Base-by-base conservation (phyloP, 30 jellyfish, hydroid and myxozoan genomes). In the Pseudorhiza aurosa region DNA sequence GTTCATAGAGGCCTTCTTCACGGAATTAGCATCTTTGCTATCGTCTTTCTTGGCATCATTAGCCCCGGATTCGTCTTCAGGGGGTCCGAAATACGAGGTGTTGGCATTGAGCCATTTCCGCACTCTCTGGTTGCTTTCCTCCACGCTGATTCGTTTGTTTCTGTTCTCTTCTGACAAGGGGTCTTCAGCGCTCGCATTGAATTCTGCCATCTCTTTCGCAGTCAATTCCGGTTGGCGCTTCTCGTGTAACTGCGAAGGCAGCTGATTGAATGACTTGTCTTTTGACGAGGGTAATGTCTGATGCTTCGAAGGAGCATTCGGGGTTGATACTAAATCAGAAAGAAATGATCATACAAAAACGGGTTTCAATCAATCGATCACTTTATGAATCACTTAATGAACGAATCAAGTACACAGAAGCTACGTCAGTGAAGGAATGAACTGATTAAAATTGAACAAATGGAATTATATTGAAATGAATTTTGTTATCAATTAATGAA, bases 61-160 rank as follows among this genome's bases (percentile, higher is more conserved):
- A 5, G 75, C 19, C 5, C 21, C 68, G 39, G 68, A 25, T 10
- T 51, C 65, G 18, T 72, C 95, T 3, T 84, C 95, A 8, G 35
- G 26, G n/a, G 88, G 88, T 8, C 82, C 95, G 62, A 84, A 84
- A 47, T 71, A 72, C 0, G 95, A 72, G 0, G 96, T 47, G 28
- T 87, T 86, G 14, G 98, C 82, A 64, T 92, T 80, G 65, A 92
- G 72, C 98, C 98, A 92, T 19, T 75, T 64, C 39, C 89, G 83
- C 35, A 92, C 98, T 36, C 95, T 45, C 17, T 93, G 85, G 55
- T 85, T 82, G 77, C 96, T 85, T 44, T 72, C 96, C 58, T 87
- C 96, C 26, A 87, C 30, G 45, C 96, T 78, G 62, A 76, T 60
- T 31, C 85, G 59, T 37, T 72, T 71, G 55, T 84, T 72, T 70